These are phyloP conservation scores for Pollenia angustigena DNA, from an alignment of 2,888 invertebrate species.

Conservation along the genomic window DNA sequence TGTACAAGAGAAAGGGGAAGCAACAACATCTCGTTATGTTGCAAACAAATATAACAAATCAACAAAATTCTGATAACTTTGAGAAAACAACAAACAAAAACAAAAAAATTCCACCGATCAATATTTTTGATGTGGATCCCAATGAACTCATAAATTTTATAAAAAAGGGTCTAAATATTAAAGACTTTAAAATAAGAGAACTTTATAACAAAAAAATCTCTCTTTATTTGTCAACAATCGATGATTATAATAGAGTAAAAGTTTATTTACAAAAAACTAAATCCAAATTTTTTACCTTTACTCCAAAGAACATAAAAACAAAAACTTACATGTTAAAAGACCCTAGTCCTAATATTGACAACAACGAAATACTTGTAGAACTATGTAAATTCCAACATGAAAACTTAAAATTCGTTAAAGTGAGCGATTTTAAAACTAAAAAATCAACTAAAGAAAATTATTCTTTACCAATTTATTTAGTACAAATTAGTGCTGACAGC, in stretches of 20 bases:
- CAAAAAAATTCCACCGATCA: too few species aligned
- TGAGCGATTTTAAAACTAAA: slow-evolving; percentile 1
- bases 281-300: slow-evolving; percentile 23
- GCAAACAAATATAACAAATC: background rate
- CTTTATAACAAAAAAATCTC: slow-evolving; percentile 8
- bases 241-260: slow-evolving; percentile 12
- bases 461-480: background rate
- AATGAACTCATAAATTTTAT: slow-evolving; percentile 21
- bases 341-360: background rate
- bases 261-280: slow-evolving; percentile 24
- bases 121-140: background rate
- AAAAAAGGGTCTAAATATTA: background rate
- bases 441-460: background rate
- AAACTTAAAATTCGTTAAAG: slow-evolving; percentile 19
- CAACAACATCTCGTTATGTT: background rate
- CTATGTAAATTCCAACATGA: slow-evolving; percentile 1
- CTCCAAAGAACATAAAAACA: slow-evolving; percentile 14
- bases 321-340: background rate
- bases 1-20: background rate
- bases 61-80: background rate
- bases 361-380: background rate
- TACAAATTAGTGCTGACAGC: background rate
- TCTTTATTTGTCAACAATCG: slow-evolving; percentile 2
- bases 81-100: slow-evolving; percentile 3
- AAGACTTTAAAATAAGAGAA: slow-evolving; percentile 22